These are phyloP conservation scores for Edolisoma coerulescens DNA, from an alignment of 2,113 vertebrate genomes.

Conservation along the genomic window DNA sequence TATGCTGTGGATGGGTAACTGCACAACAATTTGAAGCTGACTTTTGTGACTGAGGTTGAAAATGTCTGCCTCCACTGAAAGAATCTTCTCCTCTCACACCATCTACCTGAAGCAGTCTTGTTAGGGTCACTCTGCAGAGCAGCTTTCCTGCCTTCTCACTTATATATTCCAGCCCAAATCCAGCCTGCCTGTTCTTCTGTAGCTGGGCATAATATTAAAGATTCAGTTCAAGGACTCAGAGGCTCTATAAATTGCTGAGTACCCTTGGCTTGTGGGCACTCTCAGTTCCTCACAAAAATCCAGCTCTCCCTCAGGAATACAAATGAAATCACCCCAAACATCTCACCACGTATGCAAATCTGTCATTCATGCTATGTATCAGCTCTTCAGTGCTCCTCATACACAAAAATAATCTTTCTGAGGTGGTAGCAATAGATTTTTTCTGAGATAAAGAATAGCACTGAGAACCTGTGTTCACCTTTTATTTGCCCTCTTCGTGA, in stretches of 20 bases:
- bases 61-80: neutral
- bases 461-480: conserved; percentile 19
- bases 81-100: neutral
- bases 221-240: neutral
- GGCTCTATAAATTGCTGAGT: neutral
- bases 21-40: neutral
- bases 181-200: neutral
- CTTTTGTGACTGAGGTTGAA: neutral
- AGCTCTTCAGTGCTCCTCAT: neutral
- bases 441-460: neutral
- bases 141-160: neutral
- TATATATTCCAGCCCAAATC: neutral
- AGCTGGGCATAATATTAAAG: neutral
- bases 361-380: neutral
- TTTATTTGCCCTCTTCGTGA: neutral
- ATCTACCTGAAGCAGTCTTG: neutral
- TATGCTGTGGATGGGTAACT: neutral
- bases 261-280: neutral
- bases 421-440: conserved; percentile 20
- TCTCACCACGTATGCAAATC: neutral
- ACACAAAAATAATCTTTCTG: conserved; percentile 36
- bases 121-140: neutral
- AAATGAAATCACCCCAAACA: neutral
- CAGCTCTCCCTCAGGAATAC: neutral
- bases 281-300: neutral